Conservation (phyloP, 2,797 vertebrate species). For the Loris lydekkerianus region DNA sequence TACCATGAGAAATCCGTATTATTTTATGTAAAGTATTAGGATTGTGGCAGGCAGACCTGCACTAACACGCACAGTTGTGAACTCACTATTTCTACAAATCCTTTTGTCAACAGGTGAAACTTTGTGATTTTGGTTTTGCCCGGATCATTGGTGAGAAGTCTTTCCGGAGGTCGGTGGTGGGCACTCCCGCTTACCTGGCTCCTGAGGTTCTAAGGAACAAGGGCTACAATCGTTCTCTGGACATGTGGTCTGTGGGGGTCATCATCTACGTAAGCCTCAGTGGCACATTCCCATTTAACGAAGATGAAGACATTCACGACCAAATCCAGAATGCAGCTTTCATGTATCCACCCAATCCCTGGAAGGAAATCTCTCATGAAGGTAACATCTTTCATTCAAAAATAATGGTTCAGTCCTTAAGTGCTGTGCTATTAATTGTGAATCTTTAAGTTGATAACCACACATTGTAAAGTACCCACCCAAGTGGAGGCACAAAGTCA, state of each 20-base stretch:
- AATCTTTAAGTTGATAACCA: not conserved
- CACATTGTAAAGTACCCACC: not conserved
- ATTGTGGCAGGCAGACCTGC: not conserved
- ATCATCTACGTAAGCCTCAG: slow-evolving; percentile 98
- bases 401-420: not conserved
- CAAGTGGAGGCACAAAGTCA: not conserved
- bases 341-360: slow-evolving; percentile 98
- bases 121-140: slow-evolving; percentile 98
- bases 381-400: slow-evolving; percentile 87
- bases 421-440: not conserved
- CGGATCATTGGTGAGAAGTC: slow-evolving; percentile 98
- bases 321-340: slow-evolving; percentile 99
- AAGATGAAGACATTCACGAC: slow-evolving; percentile 98
- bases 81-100: slow-evolving; percentile 33
- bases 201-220: slow-evolving; percentile 98
- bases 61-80: not conserved
- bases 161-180: slow-evolving; percentile 97
- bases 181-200: slow-evolving; percentile 97
- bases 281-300: slow-evolving; percentile 98
- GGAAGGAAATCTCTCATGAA: slow-evolving; percentile 97
- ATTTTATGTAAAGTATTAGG: not conserved
- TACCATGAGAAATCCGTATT: not conserved
- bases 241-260: slow-evolving; percentile 99
- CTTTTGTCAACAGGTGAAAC: slow-evolving; percentile 93
- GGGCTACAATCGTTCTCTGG: slow-evolving; percentile 97